Base-by-base conservation (phyloP, 2,888 invertebrate genomes). In the Blastobasis lacticolella region DNA sequence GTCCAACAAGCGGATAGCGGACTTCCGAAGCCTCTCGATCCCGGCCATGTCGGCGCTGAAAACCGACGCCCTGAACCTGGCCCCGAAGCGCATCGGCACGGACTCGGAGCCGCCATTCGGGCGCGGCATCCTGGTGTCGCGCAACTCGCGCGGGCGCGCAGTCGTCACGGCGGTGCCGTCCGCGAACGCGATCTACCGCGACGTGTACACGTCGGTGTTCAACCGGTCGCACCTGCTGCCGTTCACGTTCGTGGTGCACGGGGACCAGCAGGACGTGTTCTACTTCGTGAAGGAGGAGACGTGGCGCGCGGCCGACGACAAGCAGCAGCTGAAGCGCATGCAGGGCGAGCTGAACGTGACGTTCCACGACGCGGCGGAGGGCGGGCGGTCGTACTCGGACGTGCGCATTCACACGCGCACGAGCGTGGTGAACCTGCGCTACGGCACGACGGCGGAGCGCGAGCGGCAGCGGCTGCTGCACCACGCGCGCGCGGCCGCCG, bases 201-300 rank as follows among this genome's bases (percentile, higher is more conserved):
- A 97, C 77, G 97, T 97, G 4, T 96, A 97, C 74, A 97, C 96
- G 4, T 95, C 96, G 0, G 96, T 97, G 5, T 96, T 97, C 78
- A 97, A 97, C 79, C 92, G 96, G 62, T 95, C 96, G 0, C 94
- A 94, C 75, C 90, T 97, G 66, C 85, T 97, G 64, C 95, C 96
- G 42, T 95, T 96, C 80, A 95, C 95, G 8, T 94, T 95, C 72
- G 93, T 96, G 49, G 94, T 96, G 38, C 96, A 96, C 78, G 95
- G 94, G 61, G 94, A 94, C 10, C 94, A 95, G 70, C 96, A 96
- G 75, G 97, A 97, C 72, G 94, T 95, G 8, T 97, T 97, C 87
- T 96, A 95, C 82, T 97, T 97, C 74, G 95, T 97, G 10, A 97
- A 97, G 73, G 96, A 96, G 71, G 95, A 96, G 60, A 92, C 94